These are phyloP conservation scores for Haliclona indistincta DNA, from an alignment of 37 sponge, comb jelly and placozoan genomes.

Conservation along the genomic window DNA sequence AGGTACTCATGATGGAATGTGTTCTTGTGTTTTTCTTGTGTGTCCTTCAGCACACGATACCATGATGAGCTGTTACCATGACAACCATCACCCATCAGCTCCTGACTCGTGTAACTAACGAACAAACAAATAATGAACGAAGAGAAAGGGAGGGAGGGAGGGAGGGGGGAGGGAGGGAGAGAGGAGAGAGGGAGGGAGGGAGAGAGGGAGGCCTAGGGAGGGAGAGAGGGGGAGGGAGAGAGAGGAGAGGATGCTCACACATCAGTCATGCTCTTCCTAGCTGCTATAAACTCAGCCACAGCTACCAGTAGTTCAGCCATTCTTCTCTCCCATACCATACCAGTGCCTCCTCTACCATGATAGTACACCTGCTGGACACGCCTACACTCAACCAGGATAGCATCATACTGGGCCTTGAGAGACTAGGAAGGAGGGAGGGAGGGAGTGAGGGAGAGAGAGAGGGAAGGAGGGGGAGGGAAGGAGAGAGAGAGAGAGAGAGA, in stretches of 20 bases:
- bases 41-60: conserved; percentile 32
- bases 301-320: conserved; percentile 50
- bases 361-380: conserved; percentile 48
- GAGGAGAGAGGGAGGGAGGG: no score
- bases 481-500: not conserved
- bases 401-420: conserved; percentile 24
- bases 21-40: conserved; percentile 46
- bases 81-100: conserved; percentile 8
- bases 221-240: no score
- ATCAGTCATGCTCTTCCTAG: conserved; percentile 55
- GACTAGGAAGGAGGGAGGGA: not conserved
- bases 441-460: not conserved
- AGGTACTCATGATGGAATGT: conserved; percentile 49
- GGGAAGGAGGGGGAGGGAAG: not conserved
- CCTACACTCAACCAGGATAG: conserved; percentile 32
- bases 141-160: no score
- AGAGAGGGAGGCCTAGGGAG: no score
- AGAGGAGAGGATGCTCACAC: no score
- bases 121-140: no score
- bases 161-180: no score
- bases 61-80: conserved; percentile 19
- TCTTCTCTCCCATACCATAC: conserved; percentile 62
- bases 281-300: conserved; percentile 32
- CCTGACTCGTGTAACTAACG: no score
- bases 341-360: conserved; percentile 51